phyloP scores from a whole-genome alignment of 2,888 invertebrate genomes.

The Nudaria mundana region DNA sequence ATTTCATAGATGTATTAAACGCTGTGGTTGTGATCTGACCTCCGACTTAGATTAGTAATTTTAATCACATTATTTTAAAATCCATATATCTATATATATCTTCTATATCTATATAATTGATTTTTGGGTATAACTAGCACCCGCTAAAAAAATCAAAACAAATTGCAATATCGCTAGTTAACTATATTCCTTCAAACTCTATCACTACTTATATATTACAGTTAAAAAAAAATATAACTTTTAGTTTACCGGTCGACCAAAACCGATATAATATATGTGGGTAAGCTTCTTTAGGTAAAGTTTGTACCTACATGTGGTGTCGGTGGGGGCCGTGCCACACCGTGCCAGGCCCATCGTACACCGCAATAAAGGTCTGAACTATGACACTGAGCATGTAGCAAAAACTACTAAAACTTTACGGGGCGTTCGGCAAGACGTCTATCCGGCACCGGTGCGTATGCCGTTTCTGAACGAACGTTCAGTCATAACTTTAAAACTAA shows the following conservation, averaged over 20 bases:
- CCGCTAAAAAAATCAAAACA: too few species aligned
- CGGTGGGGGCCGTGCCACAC: slow-evolving; percentile 70
- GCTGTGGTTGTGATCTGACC: too few species aligned
- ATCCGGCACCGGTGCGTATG: slow-evolving; percentile 34
- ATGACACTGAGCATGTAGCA: slow-evolving; percentile 70
- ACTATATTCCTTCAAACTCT: too few species aligned
- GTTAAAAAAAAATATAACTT: too few species aligned
- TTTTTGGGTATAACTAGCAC: too few species aligned
- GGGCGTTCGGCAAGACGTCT: slow-evolving; percentile 49
- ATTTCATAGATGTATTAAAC: too few species aligned
- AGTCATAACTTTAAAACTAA: slow-evolving; percentile 47
- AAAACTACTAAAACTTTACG: slow-evolving; percentile 70
- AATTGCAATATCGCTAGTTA: too few species aligned
- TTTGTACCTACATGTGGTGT: slow-evolving; percentile 64
- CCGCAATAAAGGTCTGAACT: slow-evolving; percentile 66
- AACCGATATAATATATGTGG: slow-evolving; percentile 34
- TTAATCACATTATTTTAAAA: too few species aligned
- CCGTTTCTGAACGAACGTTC: slow-evolving; percentile 28
- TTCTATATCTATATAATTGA: too few species aligned
- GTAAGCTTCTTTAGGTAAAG: slow-evolving; percentile 55
- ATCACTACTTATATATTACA: too few species aligned
- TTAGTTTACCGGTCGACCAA: background rate
- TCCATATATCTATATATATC: too few species aligned
- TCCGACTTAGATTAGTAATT: too few species aligned
- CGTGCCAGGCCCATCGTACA: slow-evolving; percentile 66